Evolutionary conservation across 2,113 vertebrate genomes (phyloP), one percentile per base, ranked within the genome.

Genomic region (Gobiocypris rarus): DNA sequence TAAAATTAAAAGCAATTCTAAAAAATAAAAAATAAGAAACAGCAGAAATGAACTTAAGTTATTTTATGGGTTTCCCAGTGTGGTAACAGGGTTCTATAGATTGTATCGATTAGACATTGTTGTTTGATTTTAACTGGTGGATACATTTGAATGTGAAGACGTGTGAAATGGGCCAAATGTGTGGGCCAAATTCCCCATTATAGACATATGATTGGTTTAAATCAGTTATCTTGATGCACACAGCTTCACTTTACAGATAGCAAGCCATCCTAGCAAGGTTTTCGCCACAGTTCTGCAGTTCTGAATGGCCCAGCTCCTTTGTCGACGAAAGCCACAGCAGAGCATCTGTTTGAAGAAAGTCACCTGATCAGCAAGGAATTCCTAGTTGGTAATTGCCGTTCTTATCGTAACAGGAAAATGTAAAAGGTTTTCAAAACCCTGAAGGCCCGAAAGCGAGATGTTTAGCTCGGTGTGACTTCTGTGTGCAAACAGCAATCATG

Each of bases 401-500:
- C 88, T 87, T 83, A 85, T 88, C 87, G 83, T 89, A 84, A 88
- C 89, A 84, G 86, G 87, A 88, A 89, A 86, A 84, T 3, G 31
- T 89, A 91, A 92, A 89, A 83, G 89, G 89, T 81, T 77, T 87
- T 87, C 89, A 87, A 89, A 92, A 84, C 88, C 91, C 90, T 73
- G 84, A 87, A 90, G 90, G 92, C 91, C 91, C 86, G 89, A 91
- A 92, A 92, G 91, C 89, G 87, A 92, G 90, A 86, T 91, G 84
- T 93, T 94, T 92, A 92, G 90, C 90, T 91, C 84, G 70, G 56
- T 88, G 90, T 86, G 91, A 93, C 93, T 93, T 89, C 28, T 90
- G 91, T 90, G 89, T 89, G 91, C 90, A 91, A 93, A 86, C 80
- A 79, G 83, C 48, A 76, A 78, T 58, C 61, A 83, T 75, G 69